Evolutionary conservation across 2,113 vertebrate genomes (phyloP).

Genomic region (Camelus dromedarius): DNA sequence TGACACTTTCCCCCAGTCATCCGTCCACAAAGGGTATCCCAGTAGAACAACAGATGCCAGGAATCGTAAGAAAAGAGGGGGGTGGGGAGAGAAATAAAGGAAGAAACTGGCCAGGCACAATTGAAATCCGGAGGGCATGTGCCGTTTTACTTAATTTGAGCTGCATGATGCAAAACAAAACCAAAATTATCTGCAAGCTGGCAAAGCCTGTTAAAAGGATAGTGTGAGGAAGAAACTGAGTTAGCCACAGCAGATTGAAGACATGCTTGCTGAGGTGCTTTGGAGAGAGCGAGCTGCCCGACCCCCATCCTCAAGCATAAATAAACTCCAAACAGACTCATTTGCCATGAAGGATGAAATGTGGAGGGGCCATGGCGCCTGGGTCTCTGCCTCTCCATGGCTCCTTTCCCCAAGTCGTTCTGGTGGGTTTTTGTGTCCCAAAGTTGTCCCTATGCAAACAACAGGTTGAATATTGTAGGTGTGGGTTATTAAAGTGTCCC

Average conservation of each 20-base stretch:
- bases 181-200: conserved; percentile 66
- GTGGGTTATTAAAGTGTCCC: conserved; percentile 99
- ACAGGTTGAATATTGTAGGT: conserved; percentile 99
- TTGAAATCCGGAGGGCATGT: conserved; percentile 56
- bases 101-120: background rate
- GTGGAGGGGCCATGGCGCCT: conserved; percentile 87
- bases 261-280: background rate
- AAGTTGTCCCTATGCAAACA: conserved; percentile 96
- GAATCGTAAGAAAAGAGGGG: background rate
- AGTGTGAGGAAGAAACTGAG: background rate
- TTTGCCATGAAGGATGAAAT: conserved; percentile 73
- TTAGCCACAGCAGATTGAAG: background rate
- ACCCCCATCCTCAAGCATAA: conserved; percentile 68
- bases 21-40: background rate
- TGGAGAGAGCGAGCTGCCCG: conserved; percentile 38
- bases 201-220: background rate
- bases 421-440: conserved; percentile 89
- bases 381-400: conserved; percentile 75
- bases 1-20: background rate
- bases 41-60: conserved; percentile 42
- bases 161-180: conserved; percentile 63
- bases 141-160: conserved; percentile 42
- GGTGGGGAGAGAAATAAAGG: background rate
- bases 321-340: conserved; percentile 64
- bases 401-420: conserved; percentile 74